Conservation (phyloP, 2,888 invertebrate genomes). For the Leucozona laternaria region DNA sequence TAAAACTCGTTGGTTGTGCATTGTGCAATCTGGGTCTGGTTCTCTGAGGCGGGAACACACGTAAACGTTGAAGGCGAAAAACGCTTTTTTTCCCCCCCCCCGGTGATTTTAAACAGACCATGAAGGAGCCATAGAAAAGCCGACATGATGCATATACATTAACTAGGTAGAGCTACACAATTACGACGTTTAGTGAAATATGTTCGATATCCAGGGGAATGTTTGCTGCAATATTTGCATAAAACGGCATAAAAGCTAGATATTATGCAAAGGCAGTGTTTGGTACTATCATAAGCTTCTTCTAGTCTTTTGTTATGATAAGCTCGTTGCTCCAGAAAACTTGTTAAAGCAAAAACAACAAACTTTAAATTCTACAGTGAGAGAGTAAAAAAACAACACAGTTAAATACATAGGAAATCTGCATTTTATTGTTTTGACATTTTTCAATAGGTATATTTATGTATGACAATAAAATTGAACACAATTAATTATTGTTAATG, state of each 20-base stretch:
- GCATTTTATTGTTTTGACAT: too few species aligned
- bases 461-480: too few species aligned
- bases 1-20: conserved; percentile 48
- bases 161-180: background rate
- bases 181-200: background rate
- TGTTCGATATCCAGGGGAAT: background rate
- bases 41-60: background rate
- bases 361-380: too few species aligned
- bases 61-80: conserved; percentile 6
- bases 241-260: background rate
- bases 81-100: conserved; percentile 12
- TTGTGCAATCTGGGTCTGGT: conserved; percentile 19
- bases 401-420: too few species aligned
- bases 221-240: conserved; percentile 5
- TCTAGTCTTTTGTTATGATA: background rate
- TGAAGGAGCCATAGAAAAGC: conserved; percentile 47
- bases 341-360: too few species aligned
- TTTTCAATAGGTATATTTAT: too few species aligned
- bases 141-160: conserved; percentile 47
- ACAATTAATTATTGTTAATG: too few species aligned
- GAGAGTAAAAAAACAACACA: too few species aligned
- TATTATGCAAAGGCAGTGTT: background rate
- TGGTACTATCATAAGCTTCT: background rate
- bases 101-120: conserved; percentile 44
- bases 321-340: background rate